These are phyloP conservation scores for Natator depressus DNA, from an alignment of 2,113 vertebrate species.

Conservation along the genomic window DNA sequence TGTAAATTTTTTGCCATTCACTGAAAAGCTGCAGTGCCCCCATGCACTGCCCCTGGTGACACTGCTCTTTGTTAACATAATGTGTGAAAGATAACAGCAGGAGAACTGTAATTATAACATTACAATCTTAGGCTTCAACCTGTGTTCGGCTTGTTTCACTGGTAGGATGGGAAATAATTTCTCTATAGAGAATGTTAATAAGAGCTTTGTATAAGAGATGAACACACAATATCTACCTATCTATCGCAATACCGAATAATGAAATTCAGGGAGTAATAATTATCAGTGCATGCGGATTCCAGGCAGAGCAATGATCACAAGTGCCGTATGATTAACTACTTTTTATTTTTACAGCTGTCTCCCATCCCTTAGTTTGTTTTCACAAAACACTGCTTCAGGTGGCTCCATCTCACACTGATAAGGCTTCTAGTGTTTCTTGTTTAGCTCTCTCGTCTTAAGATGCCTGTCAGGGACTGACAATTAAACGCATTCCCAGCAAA, in stretches of 20 bases:
- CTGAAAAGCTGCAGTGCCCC: accelerated
- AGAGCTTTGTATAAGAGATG: conserved; percentile 36
- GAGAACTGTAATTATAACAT: background rate
- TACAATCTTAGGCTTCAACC: background rate
- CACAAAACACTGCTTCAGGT: accelerated
- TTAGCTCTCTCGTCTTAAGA: background rate
- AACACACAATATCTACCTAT: conserved; percentile 34
- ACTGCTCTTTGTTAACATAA: background rate
- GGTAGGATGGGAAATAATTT: conserved; percentile 26
- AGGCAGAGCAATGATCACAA: conserved; percentile 44
- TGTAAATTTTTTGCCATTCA: background rate
- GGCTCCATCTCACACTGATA: accelerated
- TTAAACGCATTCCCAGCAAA: background rate
- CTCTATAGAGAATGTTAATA: conserved; percentile 30
- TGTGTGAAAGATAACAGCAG: accelerated
- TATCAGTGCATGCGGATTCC: conserved; percentile 45
- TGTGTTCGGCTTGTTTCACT: background rate
- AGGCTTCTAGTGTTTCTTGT: background rate
- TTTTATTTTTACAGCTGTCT: background rate
- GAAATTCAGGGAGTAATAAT: conserved; percentile 59
- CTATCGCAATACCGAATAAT: conserved; percentile 60
- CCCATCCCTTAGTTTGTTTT: background rate
- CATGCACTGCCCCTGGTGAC: accelerated
- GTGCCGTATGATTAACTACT: background rate
- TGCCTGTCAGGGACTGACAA: background rate